Conservation (phyloP, 2,888 invertebrate species). For the Allygus modestus region DNA sequence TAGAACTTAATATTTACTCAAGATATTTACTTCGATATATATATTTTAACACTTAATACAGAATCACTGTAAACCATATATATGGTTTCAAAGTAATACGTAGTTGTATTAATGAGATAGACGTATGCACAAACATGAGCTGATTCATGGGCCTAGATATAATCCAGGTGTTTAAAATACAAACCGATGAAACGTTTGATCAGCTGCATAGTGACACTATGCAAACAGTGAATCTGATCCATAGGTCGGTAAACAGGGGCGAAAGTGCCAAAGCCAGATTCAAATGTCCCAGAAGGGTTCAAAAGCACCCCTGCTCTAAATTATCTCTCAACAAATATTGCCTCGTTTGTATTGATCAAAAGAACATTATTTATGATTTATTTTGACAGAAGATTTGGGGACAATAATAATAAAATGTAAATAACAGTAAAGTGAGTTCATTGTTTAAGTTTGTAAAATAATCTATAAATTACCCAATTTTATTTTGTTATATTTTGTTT, state of each 20-base stretch:
- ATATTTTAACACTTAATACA: no score
- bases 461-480: no score
- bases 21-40: no score
- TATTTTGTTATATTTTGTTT: no score
- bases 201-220: neutral
- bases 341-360: neutral
- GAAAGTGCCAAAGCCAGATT: neutral
- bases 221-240: neutral
- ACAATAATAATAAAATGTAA: no score
- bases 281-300: neutral
- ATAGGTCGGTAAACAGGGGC: neutral
- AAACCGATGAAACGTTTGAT: slow-evolving; percentile 14
- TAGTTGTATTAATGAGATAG: no score
- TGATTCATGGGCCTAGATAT: neutral
- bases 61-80: no score
- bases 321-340: neutral
- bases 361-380: neutral
- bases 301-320: neutral
- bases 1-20: no score
- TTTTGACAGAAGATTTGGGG: neutral
- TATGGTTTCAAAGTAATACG: no score
- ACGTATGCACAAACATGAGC: no score
- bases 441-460: no score
- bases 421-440: no score
- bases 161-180: neutral